Conservation (phyloP, 2,797 vertebrate genomes). For the Champsocephalus gunnari region DNA sequence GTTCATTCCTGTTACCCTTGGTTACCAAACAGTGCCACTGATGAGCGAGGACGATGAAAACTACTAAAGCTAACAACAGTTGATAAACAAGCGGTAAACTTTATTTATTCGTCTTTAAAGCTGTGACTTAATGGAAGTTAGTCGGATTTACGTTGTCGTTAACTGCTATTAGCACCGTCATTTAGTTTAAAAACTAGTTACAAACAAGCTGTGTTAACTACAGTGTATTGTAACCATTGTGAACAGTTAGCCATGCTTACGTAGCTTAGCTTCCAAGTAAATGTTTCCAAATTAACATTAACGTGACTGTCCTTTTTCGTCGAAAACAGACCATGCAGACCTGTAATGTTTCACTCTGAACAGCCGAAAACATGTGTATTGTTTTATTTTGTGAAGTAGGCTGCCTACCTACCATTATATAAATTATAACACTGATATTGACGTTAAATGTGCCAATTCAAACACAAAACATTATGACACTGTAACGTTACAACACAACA, state of each 20-base stretch:
- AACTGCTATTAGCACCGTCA: not conserved
- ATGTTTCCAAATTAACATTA: not conserved
- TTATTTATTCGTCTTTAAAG: not conserved
- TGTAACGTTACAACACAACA: too few species aligned
- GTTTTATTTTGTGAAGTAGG: not conserved
- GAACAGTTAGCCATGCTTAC: not conserved
- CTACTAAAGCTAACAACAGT: not conserved
- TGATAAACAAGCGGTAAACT: slow-evolving; percentile 40
- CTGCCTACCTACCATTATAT: not conserved
- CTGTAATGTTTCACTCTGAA: not conserved
- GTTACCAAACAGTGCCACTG: slow-evolving; percentile 66
- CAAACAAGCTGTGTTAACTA: not conserved
- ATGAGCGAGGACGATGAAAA: not conserved
- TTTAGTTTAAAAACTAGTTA: too few species aligned
- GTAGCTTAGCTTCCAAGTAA: not conserved
- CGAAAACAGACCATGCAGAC: too few species aligned
- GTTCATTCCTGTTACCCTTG: slow-evolving; percentile 58
- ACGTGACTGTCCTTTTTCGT: too few species aligned
- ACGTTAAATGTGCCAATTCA: not conserved
- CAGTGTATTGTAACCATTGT: not conserved
- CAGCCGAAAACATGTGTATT: not conserved
- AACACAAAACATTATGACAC: too few species aligned
- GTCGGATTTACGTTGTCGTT: accelerated
- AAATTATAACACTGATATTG: not conserved
- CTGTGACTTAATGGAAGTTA: not conserved